Percentiles rank a stretch among this genome's conserved stretches.
Conservation (phyloP, 2,888 invertebrate species). For the Tenthredo notha region DNA sequence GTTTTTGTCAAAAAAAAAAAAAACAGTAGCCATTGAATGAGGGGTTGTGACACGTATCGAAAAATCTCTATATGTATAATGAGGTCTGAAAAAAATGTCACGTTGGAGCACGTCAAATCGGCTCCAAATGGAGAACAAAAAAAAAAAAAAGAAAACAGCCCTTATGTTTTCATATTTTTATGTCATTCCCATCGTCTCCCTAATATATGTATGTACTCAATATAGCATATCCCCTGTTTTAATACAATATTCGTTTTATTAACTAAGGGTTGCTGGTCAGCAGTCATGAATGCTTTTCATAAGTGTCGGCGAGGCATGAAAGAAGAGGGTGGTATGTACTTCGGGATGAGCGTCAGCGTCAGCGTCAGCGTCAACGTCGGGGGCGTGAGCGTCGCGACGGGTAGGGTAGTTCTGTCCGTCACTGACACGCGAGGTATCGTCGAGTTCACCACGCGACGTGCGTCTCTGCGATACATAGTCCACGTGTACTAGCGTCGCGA, state of each 20-base stretch:
- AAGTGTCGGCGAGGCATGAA: neutral
- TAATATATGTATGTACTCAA: no score
- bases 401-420: slow-evolving; percentile 62
- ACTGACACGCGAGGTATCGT: slow-evolving; percentile 74
- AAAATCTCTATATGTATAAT: no score
- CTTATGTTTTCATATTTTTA: no score
- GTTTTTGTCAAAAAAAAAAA: no score
- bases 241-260: neutral
- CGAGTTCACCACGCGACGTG: slow-evolving; percentile 69
- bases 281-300: neutral
- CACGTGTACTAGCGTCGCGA: slow-evolving; percentile 51
- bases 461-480: slow-evolving; percentile 21
- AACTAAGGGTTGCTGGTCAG: neutral
- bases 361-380: slow-evolving; percentile 28
- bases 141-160: no score
- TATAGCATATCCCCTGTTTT: neutral
- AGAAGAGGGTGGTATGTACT: slow-evolving; percentile 1
- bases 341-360: slow-evolving; percentile 31
- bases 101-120: no score
- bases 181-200: no score
- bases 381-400: slow-evolving; percentile 58
- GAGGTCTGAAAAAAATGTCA: no score
- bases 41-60: no score
- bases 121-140: no score
- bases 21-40: no score